Evolutionary conservation across 1,140 invertebrate genomes (phyloP).

Genomic region (Diachasmimorpha longicaudata): DNA sequence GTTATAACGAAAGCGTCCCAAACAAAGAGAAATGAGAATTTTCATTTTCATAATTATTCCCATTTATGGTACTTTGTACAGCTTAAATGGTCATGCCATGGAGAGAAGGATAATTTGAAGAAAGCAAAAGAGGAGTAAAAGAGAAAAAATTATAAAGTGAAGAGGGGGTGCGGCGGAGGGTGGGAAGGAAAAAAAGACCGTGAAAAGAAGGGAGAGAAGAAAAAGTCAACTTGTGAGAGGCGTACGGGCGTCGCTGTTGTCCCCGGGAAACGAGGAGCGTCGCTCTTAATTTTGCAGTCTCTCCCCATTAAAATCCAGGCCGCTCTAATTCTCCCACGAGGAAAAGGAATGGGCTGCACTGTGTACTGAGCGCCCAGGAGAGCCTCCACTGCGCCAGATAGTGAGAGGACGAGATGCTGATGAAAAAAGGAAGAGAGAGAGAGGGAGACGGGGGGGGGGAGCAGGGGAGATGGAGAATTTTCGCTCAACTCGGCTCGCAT

Average conservation of each 20-base stretch:
- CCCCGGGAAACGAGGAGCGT: constrained; percentile 26
- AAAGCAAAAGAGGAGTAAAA: not conserved
- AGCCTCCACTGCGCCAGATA: not conserved
- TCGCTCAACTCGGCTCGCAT: not conserved
- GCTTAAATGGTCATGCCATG: not conserved
- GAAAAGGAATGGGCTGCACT: not conserved
- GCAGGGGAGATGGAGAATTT: not conserved
- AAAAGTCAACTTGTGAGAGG: constrained; percentile 6
- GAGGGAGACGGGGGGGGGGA: too few relatives aligned
- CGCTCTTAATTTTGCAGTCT: constrained; percentile 32
- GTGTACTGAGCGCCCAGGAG: not conserved
- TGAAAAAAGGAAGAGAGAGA: constrained; percentile 5
- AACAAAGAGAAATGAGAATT: not conserved
- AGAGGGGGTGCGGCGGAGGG: too few relatives aligned
- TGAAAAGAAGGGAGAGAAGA: not conserved
- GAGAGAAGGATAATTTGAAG: not conserved
- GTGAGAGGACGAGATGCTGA: not conserved
- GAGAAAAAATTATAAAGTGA: not conserved
- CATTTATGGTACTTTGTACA: not conserved
- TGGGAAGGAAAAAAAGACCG: too few relatives aligned
- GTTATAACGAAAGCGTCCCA: not conserved
- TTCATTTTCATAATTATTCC: not conserved
- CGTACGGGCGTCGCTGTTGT: not conserved
- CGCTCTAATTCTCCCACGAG: constrained; percentile 23
- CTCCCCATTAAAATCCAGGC: constrained; percentile 30